Percentiles rank a stretch among this genome's conserved stretches.
Evolutionary conservation across 2,888 invertebrate genomes (phyloP).

Genomic region (Agriopis aurantiaria): DNA sequence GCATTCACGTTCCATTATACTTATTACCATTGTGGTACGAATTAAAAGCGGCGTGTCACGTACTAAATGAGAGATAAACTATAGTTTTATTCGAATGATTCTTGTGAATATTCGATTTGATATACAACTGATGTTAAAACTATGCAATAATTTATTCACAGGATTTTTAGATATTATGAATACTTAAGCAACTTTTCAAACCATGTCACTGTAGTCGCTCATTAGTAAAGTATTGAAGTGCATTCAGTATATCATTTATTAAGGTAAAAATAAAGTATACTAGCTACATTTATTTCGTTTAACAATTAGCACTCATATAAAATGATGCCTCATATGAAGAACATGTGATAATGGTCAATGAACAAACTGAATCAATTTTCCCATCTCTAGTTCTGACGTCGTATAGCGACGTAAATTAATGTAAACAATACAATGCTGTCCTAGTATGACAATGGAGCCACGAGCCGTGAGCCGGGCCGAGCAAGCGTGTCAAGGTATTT

Average conservation of each 20-base stretch:
- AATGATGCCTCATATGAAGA: too few species aligned
- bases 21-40: constrained; percentile 23
- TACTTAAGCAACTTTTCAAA: too few species aligned
- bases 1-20: constrained; percentile 17
- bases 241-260: too few species aligned
- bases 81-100: not conserved
- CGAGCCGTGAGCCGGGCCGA: constrained; percentile 46
- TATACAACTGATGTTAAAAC: not conserved
- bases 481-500: constrained; percentile 73
- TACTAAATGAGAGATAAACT: not conserved
- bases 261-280: too few species aligned
- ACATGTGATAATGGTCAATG: too few species aligned
- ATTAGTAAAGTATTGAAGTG: too few species aligned
- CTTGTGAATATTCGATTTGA: not conserved
- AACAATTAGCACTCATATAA: too few species aligned
- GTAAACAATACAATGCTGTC: constrained; percentile 57
- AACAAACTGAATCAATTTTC: not conserved
- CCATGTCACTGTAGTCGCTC: too few species aligned
- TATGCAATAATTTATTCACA: not conserved
- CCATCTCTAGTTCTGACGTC: constrained; percentile 8
- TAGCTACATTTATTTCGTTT: too few species aligned
- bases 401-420: constrained; percentile 49
- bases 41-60: constrained; percentile 26
- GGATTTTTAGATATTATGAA: too few species aligned
- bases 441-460: constrained; percentile 57